phyloP scores from a whole-genome alignment of 2,113 vertebrate genomes.

The Xenopus borealis region DNA sequence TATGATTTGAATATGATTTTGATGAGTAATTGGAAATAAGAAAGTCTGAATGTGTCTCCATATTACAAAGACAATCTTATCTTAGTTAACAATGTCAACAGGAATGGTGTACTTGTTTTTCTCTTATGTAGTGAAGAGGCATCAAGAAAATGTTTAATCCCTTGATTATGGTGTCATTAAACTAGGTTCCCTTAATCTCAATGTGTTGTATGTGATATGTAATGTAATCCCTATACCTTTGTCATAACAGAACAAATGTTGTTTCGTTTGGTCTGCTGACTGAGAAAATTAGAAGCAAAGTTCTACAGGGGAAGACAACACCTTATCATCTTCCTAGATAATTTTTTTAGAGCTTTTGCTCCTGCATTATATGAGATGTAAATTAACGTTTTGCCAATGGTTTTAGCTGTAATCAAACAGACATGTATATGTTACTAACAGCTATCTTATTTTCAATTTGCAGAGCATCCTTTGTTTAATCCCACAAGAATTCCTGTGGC shows the following conservation, averaged over 20 bases:
- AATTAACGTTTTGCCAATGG: conserved; percentile 77
- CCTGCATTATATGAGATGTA: conserved; percentile 67
- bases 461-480: conserved; percentile 77
- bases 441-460: conserved; percentile 87
- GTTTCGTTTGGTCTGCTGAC: neutral
- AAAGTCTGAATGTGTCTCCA: conserved; percentile 56
- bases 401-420: conserved; percentile 68
- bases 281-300: neutral
- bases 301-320: neutral
- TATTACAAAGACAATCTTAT: conserved; percentile 72
- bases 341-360: conserved; percentile 57
- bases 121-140: conserved; percentile 7
- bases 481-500: conserved; percentile 68
- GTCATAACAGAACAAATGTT: neutral
- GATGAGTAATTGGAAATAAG: conserved; percentile 70
- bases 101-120: conserved; percentile 28
- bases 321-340: conserved; percentile 53
- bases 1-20: conserved; percentile 64
- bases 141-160: conserved; percentile 32
- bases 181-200: conserved; percentile 13
- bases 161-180: conserved; percentile 24
- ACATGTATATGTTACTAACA: conserved; percentile 73
- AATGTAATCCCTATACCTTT: conserved; percentile 16
- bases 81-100: conserved; percentile 62
- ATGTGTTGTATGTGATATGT: conserved; percentile 28